These are phyloP conservation scores for Oryzias dopingdopingensis DNA, from an alignment of 2,797 vertebrate genomes.

Conservation along the genomic window DNA sequence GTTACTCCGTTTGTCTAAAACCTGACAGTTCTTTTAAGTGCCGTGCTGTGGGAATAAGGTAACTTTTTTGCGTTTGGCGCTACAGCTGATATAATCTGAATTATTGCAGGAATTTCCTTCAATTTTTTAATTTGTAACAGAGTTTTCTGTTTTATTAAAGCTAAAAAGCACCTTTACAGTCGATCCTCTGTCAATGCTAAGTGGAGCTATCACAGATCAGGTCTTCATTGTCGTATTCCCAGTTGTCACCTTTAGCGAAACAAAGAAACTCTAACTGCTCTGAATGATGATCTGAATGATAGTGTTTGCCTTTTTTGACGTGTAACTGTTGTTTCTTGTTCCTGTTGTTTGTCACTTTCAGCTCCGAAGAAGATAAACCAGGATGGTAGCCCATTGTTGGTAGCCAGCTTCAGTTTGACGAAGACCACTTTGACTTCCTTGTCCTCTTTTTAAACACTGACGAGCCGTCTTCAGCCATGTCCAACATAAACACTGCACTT, in stretches of 20 bases:
- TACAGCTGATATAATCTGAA: constrained; percentile 14
- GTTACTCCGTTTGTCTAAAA: constrained; percentile 27
- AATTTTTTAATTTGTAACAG: neutral
- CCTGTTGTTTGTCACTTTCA: constrained; percentile 58
- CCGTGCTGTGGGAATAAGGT: constrained; percentile 24
- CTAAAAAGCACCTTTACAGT: constrained; percentile 7
- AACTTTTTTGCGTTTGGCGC: constrained; percentile 26
- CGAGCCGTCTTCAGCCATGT: constrained; percentile 70
- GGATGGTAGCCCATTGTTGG: constrained; percentile 76
- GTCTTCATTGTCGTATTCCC: constrained; percentile 47
- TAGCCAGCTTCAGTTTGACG: constrained; percentile 71
- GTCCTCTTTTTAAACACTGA: constrained; percentile 59
- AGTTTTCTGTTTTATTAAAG: no score
- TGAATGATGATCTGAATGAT: constrained; percentile 41
- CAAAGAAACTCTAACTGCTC: constrained; percentile 34
- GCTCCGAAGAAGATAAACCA: constrained; percentile 71
- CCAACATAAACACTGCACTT: constrained; percentile 92
- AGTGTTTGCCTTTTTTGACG: constrained; percentile 55
- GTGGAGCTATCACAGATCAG: constrained; percentile 59
- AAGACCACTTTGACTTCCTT: constrained; percentile 62
- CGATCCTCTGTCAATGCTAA: constrained; percentile 43
- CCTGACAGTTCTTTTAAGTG: constrained; percentile 38
- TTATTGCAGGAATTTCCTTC: constrained; percentile 17
- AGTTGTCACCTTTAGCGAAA: constrained; percentile 16
- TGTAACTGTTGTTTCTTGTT: constrained; percentile 71